Evolutionary conservation across 2,888 invertebrate species (phyloP).

Genomic region (Schizaphis graminum): DNA sequence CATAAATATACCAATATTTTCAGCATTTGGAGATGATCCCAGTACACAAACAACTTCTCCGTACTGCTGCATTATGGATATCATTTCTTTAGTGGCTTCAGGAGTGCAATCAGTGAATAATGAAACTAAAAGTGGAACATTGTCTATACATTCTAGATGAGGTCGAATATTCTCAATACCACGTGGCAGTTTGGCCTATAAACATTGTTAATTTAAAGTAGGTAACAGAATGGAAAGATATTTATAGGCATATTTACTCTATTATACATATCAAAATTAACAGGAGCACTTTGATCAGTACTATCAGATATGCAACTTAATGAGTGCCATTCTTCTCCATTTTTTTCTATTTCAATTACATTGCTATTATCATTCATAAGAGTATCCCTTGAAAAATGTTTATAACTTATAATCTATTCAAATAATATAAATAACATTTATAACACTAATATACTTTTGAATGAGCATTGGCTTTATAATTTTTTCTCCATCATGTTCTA

Average conservation of each 20-base stretch:
- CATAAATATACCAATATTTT: conserved; percentile 90
- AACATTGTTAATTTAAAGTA: conserved; percentile 59
- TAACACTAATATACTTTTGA: conserved; percentile 64
- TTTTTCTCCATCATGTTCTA: conserved; percentile 63
- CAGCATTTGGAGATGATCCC: conserved; percentile 90
- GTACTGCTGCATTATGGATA: conserved; percentile 95
- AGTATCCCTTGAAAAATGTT: conserved; percentile 37
- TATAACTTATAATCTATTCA: not conserved
- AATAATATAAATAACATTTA: conserved; percentile 17
- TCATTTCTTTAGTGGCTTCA: conserved; percentile 91
- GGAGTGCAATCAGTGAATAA: conserved; percentile 98
- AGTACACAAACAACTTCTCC: conserved; percentile 96
- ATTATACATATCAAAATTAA: conserved; percentile 93
- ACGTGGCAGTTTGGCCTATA: conserved; percentile 90
- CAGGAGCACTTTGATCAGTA: conserved; percentile 91
- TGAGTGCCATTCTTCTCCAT: conserved; percentile 79
- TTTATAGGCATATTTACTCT: conserved; percentile 74
- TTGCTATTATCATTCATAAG: conserved; percentile 56
- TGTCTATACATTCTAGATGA: conserved; percentile 94
- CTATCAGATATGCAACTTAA: conserved; percentile 87
- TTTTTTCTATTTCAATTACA: conserved; percentile 72
- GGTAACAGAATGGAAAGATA: not conserved
- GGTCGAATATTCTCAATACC: conserved; percentile 97
- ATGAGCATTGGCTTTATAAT: conserved; percentile 64
- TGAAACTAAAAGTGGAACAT: conserved; percentile 96